Evolutionary conservation across 2,888 invertebrate species (phyloP), one percentile per base, ranked within the genome.

Genomic region (Hypomecis punctinalis): DNA sequence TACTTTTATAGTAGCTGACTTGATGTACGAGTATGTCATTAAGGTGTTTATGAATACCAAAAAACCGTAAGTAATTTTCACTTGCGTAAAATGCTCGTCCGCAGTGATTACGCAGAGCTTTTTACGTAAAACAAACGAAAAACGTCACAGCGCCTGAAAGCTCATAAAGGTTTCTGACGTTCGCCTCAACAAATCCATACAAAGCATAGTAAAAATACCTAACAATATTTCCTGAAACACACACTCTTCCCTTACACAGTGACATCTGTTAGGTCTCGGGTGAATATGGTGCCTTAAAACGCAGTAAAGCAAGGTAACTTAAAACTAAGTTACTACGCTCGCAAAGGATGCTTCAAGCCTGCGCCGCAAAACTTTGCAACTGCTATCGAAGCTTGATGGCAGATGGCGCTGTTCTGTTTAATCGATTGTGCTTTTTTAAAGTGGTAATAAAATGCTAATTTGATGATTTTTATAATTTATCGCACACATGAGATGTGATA

Each of bases 81-180:
- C 43, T 3, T 43, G 43, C 43, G 43, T 43, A 43, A 51, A 42
- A 49, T 43, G 42, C 36, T 47, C 42, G 6, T 10, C 67, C 63
- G 69, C 65, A 63, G 56, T 74, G 66, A 74, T 76, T 76, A 76
- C 76, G 76, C 61, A 66, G 64, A 36, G 60, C 63, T 65, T 63
- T 79, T 80, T 80, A 78, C 82, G 80, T 75, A 78, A 73, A 73
- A 71, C 67, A 57, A 62, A 73, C 69, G 63, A 70, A 70, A 71
- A 75, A 79, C 81, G 78, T 82, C 79, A 82, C 67, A 40, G 58
- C 69, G 69, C 13, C 46, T 69, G 64, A 73, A 82, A 83, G 76
- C 77, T 76, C 71, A 70, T 74, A 71, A 74, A 72, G 43, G 40
- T 39, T 52, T 53, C 54, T 63, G 63, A 63, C 54, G 63, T 59